Percentiles rank a stretch among this genome's conserved stretches.
These are phyloP conservation scores for Leptopterna dolabrata DNA, from an alignment of 2,888 invertebrate genomes.

Conservation along the genomic window DNA sequence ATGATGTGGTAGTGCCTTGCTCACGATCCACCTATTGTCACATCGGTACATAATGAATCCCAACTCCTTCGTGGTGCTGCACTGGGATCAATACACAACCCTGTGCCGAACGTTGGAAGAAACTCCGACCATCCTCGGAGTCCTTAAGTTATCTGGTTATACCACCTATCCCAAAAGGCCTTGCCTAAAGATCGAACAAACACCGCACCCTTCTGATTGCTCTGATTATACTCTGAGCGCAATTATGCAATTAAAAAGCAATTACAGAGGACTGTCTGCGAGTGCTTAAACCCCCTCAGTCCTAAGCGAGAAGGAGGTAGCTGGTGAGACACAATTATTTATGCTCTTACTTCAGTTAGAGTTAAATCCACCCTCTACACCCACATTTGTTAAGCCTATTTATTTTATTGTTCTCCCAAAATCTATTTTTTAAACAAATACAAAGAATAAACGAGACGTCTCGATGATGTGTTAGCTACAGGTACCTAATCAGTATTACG, in stretches of 20 bases:
- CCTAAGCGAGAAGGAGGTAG: neutral
- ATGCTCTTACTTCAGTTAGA: constrained; percentile 41
- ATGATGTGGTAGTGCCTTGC: too few relatives aligned
- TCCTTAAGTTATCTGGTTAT: too few relatives aligned
- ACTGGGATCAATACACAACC: too few relatives aligned
- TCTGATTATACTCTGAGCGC: constrained; percentile 54
- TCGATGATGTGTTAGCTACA: neutral
- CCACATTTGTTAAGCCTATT: constrained; percentile 8
- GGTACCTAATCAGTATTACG: too few relatives aligned
- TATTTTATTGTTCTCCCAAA: constrained; percentile 8
- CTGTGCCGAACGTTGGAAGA: too few relatives aligned
- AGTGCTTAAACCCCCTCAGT: constrained; percentile 30
- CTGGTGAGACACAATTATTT: constrained; percentile 50
- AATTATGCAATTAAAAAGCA: constrained; percentile 59
- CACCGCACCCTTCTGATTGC: constrained; percentile 54
- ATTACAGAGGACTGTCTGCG: constrained; percentile 50
- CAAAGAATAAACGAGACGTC: neutral
- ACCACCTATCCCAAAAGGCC: neutral
- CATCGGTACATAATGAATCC: too few relatives aligned
- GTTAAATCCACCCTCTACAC: constrained; percentile 43
- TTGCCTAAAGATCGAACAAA: constrained; percentile 8
- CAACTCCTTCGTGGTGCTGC: too few relatives aligned
- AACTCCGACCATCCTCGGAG: too few relatives aligned
- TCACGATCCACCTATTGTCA: too few relatives aligned
- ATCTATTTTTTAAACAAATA: neutral